Evolutionary conservation across 1,140 invertebrate species (phyloP).

Genomic region (Saccostrea echinata): DNA sequence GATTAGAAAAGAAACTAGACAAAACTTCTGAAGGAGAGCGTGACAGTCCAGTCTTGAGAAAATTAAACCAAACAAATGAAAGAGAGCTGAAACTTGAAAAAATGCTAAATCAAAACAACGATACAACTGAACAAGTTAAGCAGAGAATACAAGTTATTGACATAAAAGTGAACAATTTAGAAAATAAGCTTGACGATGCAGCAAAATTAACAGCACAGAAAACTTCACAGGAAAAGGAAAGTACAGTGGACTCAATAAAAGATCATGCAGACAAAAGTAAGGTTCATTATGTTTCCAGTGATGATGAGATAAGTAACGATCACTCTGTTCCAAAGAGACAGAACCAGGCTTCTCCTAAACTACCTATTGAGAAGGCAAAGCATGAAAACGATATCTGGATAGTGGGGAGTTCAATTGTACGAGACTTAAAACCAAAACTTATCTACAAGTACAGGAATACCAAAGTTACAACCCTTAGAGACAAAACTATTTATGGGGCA

Average conservation of each 20-base stretch:
- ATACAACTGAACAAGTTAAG: too few relatives aligned
- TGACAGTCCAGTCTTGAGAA: too few relatives aligned
- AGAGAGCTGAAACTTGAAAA: too few relatives aligned
- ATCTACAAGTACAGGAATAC: not conserved
- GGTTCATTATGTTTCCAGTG: not conserved
- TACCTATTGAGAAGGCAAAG: not conserved
- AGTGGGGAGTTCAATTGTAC: not conserved
- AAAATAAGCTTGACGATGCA: too few relatives aligned
- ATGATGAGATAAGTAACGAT: not conserved
- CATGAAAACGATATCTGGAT: too few relatives aligned
- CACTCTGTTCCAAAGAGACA: not conserved
- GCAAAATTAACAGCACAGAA: not conserved
- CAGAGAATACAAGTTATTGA: too few relatives aligned
- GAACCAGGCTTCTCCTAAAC: not conserved
- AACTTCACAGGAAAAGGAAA: not conserved
- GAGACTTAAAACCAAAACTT: conserved; percentile 18
- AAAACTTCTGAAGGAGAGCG: too few relatives aligned
- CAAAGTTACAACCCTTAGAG: not conserved
- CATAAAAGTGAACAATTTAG: too few relatives aligned
- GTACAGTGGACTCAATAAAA: not conserved
- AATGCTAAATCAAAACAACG: too few relatives aligned
- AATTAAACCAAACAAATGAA: too few relatives aligned
- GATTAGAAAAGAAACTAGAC: too few relatives aligned
- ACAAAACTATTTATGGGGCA: conserved; percentile 36
- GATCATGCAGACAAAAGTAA: not conserved